Evolutionary conservation across 2,113 vertebrate species (phyloP), one percentile per base, ranked within the genome.

Genomic region (Mesitornis unicolor): DNA sequence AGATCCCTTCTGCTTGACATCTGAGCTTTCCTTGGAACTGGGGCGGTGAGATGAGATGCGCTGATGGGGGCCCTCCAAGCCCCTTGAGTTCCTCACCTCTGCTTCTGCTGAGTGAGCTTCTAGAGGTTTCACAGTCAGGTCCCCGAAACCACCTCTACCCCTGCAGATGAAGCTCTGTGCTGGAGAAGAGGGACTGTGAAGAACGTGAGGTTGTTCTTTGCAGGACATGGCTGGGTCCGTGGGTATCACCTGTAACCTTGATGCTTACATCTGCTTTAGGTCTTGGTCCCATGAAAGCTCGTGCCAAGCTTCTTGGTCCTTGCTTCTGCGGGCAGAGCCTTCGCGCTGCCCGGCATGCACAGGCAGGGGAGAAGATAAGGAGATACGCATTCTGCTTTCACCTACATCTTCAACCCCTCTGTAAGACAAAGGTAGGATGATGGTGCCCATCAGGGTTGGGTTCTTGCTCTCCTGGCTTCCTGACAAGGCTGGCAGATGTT

Each of bases 401-500:
- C 12, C 45, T 54, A 13, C 2, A 3, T 33, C 59, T 77, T 63
- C 68, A 67, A 38, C 29, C 22, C 22, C 28, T 61, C n/a, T 81
- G 51, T 0, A 10, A 74, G 50, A 65, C 76, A 50, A 35, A 87
- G 67, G 61, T 35, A 24, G 79, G 71, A 16, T 59, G 54, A 21
- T 64, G 60, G 11, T 90, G 83, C 47, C 83, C 29, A 14, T 15
- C 0, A 0, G 29, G 38, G 21, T 65, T 45, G 42, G 36, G n/a
- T 1, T 9, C 80, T 76, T 43, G 63, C 35, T 82, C 48, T 78
- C 38, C n/a, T 2, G 0, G 3, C 61, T 67, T 75, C 61, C 63
- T 82, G 70, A 56, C 22, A 5, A 75, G 65, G 36, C 70, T 95
- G 91, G 91, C 93, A 95, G 89, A 87, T 95, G 94, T 77, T 90